Conservation (phyloP, 2,797 vertebrate species). For the Podarcis siculus region DNA sequence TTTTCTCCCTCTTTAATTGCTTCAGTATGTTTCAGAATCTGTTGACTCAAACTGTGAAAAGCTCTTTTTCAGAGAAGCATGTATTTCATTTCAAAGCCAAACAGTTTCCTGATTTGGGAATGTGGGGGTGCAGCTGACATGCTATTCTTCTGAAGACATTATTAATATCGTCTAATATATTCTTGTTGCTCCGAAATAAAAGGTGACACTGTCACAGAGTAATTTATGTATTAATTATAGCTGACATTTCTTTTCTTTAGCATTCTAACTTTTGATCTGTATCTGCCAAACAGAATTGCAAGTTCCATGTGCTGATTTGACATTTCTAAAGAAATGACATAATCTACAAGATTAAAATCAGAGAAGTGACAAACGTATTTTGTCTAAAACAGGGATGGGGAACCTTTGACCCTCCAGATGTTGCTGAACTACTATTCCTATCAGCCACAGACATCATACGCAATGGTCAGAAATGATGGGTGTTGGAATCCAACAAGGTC, state of each 20-base stretch:
- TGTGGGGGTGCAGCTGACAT: constrained; percentile 41
- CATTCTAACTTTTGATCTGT: constrained; percentile 28
- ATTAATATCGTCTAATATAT: constrained; percentile 51
- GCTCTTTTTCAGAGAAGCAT: constrained; percentile 46
- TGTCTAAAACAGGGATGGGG: not conserved
- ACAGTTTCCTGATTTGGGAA: constrained; percentile 41
- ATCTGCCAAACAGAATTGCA: not conserved
- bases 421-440: no score
- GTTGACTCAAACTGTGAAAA: constrained; percentile 55
- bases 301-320: not conserved
- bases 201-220: constrained; percentile 63
- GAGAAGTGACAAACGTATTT: not conserved
- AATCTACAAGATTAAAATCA: constrained; percentile 1
- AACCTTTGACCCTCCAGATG: no score
- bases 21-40: constrained; percentile 24
- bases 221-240: constrained; percentile 70
- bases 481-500: no score
- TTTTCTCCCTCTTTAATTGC: constrained; percentile 47
- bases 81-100: constrained; percentile 56
- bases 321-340: constrained; percentile 11
- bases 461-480: no score
- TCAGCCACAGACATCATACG: no score
- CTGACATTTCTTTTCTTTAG: constrained; percentile 6
- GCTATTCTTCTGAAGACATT: constrained; percentile 66
- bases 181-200: constrained; percentile 65